Conservation (phyloP, 2,113 vertebrate species). For the Montifringilla adamsi region DNA sequence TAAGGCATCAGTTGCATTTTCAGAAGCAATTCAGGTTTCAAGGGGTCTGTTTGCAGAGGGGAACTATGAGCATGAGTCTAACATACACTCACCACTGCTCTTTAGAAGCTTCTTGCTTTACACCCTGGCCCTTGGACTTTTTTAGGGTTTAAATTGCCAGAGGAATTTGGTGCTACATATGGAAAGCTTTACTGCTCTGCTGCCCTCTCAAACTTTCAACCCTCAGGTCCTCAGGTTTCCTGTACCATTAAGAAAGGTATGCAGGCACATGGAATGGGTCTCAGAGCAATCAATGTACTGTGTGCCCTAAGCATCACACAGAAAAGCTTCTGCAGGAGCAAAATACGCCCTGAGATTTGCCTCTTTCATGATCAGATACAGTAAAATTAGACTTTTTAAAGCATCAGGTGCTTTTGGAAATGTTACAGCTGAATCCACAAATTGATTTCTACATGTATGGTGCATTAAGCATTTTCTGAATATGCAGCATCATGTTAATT, state of each 20-base stretch:
- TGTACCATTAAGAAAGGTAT: slow-evolving; percentile 22
- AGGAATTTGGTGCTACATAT: slow-evolving; percentile 31
- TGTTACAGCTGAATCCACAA: not conserved
- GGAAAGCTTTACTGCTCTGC: not conserved
- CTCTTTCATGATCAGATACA: not conserved
- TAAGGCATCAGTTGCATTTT: not conserved
- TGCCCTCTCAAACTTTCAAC: not conserved
- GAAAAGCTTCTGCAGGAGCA: not conserved
- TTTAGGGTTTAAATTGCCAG: not conserved
- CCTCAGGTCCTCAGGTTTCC: slow-evolving; percentile 11
- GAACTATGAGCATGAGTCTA: not conserved
- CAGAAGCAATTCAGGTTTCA: not conserved
- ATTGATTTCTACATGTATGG: not conserved
- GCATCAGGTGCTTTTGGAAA: not conserved
- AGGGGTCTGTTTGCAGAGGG: not conserved
- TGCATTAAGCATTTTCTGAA: not conserved
- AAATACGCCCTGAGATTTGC: not conserved
- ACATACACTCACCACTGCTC: not conserved
- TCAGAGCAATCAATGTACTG: not conserved
- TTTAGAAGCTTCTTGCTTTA: not conserved
- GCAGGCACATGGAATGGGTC: not conserved
- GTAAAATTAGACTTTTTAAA: not conserved
- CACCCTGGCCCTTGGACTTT: not conserved
- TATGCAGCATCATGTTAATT: not conserved
- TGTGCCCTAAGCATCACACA: not conserved